phyloP scores from a whole-genome alignment of 2,888 invertebrate species.

The Acanthopleura granulata region DNA sequence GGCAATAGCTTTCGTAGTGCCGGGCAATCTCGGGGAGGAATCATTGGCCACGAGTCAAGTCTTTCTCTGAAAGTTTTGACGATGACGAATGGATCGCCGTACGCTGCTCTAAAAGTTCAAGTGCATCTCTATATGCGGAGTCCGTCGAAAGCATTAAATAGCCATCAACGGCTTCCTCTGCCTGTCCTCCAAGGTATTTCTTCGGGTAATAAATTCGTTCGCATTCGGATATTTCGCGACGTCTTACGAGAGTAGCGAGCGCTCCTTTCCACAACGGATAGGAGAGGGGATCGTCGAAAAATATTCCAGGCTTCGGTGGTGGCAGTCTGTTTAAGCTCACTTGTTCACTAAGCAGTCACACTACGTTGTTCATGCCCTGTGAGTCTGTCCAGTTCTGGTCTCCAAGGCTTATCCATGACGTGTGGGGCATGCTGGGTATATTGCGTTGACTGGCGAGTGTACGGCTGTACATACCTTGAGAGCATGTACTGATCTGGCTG shows the following conservation, averaged over 20 bases:
- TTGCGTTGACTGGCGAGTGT: neutral
- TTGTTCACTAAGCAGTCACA: neutral
- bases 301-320: constrained; percentile 25
- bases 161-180: constrained; percentile 34
- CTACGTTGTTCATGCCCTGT: neutral
- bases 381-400: neutral
- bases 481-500: no score
- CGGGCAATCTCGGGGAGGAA: constrained; percentile 24
- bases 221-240: constrained; percentile 26
- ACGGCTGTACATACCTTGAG: neutral
- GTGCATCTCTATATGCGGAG: constrained; percentile 30
- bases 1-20: constrained; percentile 25
- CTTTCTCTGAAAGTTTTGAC: constrained; percentile 30
- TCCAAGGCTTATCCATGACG: no score
- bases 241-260: constrained; percentile 32
- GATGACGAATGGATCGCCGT: constrained; percentile 33
- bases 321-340: constrained; percentile 23
- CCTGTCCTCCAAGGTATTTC: constrained; percentile 33
- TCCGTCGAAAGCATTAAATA: constrained; percentile 30
- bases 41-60: constrained; percentile 31
- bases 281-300: constrained; percentile 29
- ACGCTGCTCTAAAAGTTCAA: constrained; percentile 27
- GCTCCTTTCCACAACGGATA: constrained; percentile 34
- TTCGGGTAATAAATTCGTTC: constrained; percentile 37
- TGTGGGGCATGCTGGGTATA: neutral